A percentile compares a stretch with the other conserved stretches of the same genome.
phyloP scores from a whole-genome alignment of 2,888 invertebrate genomes.

The Cephus sareptanus region DNA sequence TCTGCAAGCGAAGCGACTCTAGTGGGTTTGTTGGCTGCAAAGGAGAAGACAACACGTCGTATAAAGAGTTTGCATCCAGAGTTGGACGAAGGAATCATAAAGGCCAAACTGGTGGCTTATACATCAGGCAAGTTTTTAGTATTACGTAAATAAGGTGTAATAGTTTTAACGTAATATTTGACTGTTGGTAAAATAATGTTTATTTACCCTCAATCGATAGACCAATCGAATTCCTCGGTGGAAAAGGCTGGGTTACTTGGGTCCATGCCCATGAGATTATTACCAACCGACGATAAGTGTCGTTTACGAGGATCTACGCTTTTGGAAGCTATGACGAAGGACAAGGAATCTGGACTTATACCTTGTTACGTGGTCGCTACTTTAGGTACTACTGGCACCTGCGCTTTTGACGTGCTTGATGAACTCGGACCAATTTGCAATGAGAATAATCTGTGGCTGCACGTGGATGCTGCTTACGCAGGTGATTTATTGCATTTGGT shows the following conservation, averaged over 20 bases:
- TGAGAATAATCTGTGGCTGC: slow-evolving; percentile 84
- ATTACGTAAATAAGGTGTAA: not conserved
- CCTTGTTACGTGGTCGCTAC: slow-evolving; percentile 90
- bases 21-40: slow-evolving; percentile 83
- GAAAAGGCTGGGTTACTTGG: slow-evolving; percentile 87
- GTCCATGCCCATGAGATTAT: slow-evolving; percentile 79
- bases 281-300: slow-evolving; percentile 77
- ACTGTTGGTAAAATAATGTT: not conserved
- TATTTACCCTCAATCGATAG: too few species aligned
- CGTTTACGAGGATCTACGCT: slow-evolving; percentile 77
- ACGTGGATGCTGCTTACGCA: slow-evolving; percentile 97
- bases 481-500: slow-evolving; percentile 53
- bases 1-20: slow-evolving; percentile 93
- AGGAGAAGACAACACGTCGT: slow-evolving; percentile 74
- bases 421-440: slow-evolving; percentile 88
- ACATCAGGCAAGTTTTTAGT: slow-evolving; percentile 71
- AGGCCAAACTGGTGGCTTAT: slow-evolving; percentile 82
- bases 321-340: slow-evolving; percentile 78
- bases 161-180: not conserved
- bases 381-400: slow-evolving; percentile 88
- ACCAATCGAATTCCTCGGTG: slow-evolving; percentile 62
- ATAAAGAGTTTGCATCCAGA: slow-evolving; percentile 70
- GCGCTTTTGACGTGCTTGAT: slow-evolving; percentile 88
- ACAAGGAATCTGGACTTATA: slow-evolving; percentile 81
- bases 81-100: slow-evolving; percentile 73